Evolutionary conservation across 2,888 invertebrate genomes (phyloP).

Genomic region (Kryphioiulus occultus): DNA sequence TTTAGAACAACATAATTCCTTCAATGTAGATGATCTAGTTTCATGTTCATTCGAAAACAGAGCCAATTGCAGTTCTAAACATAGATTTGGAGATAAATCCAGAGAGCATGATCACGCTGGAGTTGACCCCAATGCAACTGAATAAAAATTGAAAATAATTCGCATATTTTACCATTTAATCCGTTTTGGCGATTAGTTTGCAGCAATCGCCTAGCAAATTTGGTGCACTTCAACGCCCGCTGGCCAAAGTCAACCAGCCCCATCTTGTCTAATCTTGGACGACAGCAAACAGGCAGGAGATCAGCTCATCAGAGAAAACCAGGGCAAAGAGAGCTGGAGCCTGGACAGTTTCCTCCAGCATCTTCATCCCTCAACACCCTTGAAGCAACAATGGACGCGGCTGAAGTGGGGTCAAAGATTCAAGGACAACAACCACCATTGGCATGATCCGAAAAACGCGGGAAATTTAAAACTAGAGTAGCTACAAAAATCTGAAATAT

Average conservation of each 20-base stretch:
- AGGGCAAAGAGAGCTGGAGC: background rate
- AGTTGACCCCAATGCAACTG: background rate
- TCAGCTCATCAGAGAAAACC: no score
- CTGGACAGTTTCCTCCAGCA: background rate
- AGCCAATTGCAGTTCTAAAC: background rate
- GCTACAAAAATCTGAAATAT: no score
- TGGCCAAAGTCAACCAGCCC: background rate
- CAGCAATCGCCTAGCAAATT: background rate
- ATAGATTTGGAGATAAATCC: no score
- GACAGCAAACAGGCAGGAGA: background rate
- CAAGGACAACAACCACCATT: background rate
- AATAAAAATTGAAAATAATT: background rate
- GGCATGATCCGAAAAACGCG: background rate
- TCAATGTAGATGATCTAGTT: no score
- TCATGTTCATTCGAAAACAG: no score
- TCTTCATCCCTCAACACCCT: background rate
- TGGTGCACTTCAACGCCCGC: background rate
- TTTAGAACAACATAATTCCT: no score
- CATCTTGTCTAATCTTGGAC: background rate
- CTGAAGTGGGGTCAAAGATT: background rate
- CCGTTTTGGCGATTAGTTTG: background rate
- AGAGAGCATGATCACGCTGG: no score
- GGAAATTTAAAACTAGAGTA: no score
- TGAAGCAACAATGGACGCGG: background rate
- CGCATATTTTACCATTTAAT: background rate